Evolutionary conservation across 2,888 invertebrate species (phyloP), one percentile per base, ranked within the genome.

Genomic region (Drymonia ruficornis): DNA sequence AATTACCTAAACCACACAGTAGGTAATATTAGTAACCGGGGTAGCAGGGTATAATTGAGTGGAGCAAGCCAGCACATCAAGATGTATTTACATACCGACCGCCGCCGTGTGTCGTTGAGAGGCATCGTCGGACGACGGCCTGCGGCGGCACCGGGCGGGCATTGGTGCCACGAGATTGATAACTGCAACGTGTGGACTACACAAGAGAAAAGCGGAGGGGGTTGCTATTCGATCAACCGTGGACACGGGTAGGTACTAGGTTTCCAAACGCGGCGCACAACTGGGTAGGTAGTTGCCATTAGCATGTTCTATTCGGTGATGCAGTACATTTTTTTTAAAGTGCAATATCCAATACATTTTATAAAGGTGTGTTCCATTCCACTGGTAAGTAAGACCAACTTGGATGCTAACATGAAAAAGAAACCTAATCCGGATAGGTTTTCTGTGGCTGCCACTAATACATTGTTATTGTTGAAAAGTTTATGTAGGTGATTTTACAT

Each of bases 241-340:
- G 58, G 51, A 58, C 55, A 52, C 61, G 59, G 52, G 57, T 65
- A 67, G 52, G 57, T 65, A 67, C 67, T 69, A 70, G 72, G 77
- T 77, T 78, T 78, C 76, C 73, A 76, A 77, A 74, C 63, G 67
- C 51, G 52, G 55, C 56, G 56, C 49, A 49, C 49, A 34, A 47
- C 15, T 40, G 16, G 2, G 16, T 36, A n/a, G 36, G 34, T 2
- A 36, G 9, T 3, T 13, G 12, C 34, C 13, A 36, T 12, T 36
- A 36, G 34, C 34, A 31, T 31, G 31, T 9, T 31, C 31, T 11
- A 31, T 9, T 31, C 31, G 31, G 5, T 28, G 28, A 28, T 28
- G 8, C 5, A 28, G 28, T 11, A 31, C 9, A 31, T 31, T 31
- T 23, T 23, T n/a, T n/a, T n/a, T n/a, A n/a, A n/a, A n/a, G n/a